Percentiles rank a stretch among this genome's conserved stretches.
phyloP scores from a whole-genome alignment of 1,140 invertebrate genomes.

The Hycleus phaleratus region DNA sequence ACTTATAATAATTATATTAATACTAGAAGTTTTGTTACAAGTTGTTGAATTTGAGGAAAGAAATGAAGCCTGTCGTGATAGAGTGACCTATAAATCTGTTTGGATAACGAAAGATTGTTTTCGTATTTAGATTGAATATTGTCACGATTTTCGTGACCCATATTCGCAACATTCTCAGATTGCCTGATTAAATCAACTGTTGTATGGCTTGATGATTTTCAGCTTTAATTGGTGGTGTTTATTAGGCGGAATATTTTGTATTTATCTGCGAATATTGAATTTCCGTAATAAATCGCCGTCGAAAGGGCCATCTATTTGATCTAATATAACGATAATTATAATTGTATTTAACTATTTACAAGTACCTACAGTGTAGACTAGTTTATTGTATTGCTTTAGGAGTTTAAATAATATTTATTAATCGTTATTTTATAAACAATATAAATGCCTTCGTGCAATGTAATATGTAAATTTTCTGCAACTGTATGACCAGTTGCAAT shows the following conservation, averaged over 20 bases:
- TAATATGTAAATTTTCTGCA: conserved; percentile 13
- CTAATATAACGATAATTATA: no score
- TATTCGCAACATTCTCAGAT: conserved; percentile 18
- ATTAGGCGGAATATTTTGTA: no score
- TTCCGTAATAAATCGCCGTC: conserved; percentile 2
- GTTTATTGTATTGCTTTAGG: neutral
- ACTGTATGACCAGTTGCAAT: conserved; percentile 17
- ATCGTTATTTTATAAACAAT: neutral
- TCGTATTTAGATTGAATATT: conserved; percentile 24
- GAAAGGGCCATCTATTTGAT: neutral
- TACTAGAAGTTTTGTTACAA: no score
- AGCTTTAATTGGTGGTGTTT: neutral
- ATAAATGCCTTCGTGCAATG: neutral
- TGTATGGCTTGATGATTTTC: conserved; percentile 10
- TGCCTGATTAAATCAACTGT: neutral
- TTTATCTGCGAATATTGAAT: no score
- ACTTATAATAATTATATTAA: no score
- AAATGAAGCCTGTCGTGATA: conserved; percentile 5
- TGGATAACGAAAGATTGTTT: conserved; percentile 18
- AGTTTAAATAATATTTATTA: conserved; percentile 2
- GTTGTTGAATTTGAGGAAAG: no score
- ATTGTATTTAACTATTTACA: neutral
- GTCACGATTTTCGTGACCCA: conserved; percentile 27
- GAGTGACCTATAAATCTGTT: conserved; percentile 17
- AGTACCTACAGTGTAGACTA: conserved; percentile 2